These are phyloP conservation scores for Clunio marinus DNA, from an alignment of 2,888 invertebrate genomes.

Conservation along the genomic window DNA sequence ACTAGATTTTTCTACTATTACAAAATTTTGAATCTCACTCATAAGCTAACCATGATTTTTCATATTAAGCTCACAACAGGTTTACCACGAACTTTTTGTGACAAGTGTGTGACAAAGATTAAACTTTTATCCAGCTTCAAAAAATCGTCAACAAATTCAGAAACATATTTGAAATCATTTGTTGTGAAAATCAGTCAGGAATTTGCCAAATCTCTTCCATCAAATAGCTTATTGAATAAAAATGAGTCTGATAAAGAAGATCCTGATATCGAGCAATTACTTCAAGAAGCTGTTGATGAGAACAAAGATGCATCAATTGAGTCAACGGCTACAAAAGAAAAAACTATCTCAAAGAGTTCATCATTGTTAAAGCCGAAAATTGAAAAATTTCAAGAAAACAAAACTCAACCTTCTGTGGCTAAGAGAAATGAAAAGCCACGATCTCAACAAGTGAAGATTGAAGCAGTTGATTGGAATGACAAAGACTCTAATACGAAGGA, in stretches of 20 bases:
- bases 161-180: constrained; percentile 15
- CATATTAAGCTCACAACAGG: constrained; percentile 37
- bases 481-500: not conserved
- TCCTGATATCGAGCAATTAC: not conserved
- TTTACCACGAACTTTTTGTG: constrained; percentile 45
- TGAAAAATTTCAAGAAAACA: not conserved
- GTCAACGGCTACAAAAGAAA: not conserved
- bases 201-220: constrained; percentile 17
- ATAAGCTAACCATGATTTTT: no score
- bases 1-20: not conserved
- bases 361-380: not conserved
- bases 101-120: constrained; percentile 44
- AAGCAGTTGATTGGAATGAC: not conserved
- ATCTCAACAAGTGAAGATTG: not conserved
- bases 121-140: constrained; percentile 45
- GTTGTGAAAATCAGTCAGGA: constrained; percentile 23
- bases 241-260: not conserved
- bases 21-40: not conserved
- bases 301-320: not conserved
- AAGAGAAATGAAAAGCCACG: not conserved
- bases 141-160: constrained; percentile 37
- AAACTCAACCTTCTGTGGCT: no score
- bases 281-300: no score
- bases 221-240: not conserved
- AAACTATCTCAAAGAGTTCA: not conserved